Conservation (phyloP, 1,140 invertebrate species). For the Tetraneura akinire region DNA sequence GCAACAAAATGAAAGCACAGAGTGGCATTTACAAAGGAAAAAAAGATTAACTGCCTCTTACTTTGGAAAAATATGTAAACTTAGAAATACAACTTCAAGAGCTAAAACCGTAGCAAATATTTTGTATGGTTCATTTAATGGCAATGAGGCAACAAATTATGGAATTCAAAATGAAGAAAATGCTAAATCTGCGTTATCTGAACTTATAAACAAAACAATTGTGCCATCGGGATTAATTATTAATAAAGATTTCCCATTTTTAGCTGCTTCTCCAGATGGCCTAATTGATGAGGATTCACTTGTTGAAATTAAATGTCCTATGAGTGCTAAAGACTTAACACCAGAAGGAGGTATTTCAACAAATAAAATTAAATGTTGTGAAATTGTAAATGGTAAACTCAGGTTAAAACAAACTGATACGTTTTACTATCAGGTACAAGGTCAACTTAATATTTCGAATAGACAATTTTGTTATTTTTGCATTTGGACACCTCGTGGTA, state of each 20-base stretch:
- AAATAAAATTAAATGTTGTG: not conserved
- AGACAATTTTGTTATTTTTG: too few species aligned
- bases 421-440: not conserved
- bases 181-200: not conserved
- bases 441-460: not conserved
- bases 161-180: not conserved
- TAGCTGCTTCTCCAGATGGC: slow-evolving; percentile 26
- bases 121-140: not conserved
- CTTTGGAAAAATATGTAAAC: not conserved
- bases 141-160: not conserved
- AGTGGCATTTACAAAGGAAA: not conserved
- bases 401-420: not conserved
- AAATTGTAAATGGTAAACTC: not conserved
- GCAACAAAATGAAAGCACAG: not conserved
- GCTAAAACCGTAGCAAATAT: not conserved
- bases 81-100: not conserved
- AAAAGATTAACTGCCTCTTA: not conserved
- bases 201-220: not conserved
- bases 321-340: not conserved
- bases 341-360: not conserved
- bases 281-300: not conserved
- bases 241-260: not conserved
- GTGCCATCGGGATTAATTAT: not conserved
- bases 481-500: not conserved
- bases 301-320: too few species aligned